Evolutionary conservation across 2,797 vertebrate species (phyloP).

Genomic region (Brachymystax lenok): DNA sequence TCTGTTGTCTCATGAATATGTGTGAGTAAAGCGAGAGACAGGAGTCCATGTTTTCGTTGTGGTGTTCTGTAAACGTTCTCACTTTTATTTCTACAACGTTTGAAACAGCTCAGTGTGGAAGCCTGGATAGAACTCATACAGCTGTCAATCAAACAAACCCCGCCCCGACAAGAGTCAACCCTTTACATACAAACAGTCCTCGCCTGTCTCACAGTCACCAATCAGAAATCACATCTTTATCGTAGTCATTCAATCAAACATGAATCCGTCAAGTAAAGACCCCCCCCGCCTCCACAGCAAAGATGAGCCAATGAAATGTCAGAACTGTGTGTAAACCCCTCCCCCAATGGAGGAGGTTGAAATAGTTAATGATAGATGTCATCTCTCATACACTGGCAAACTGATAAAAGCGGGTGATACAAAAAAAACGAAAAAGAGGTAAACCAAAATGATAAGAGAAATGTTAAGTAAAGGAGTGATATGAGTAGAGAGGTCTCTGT

Average conservation of each 20-base stretch:
- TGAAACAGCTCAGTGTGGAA: slow-evolving; percentile 78
- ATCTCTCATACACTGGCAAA: slow-evolving; percentile 32
- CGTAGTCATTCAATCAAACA: slow-evolving; percentile 53
- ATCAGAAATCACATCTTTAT: slow-evolving; percentile 40
- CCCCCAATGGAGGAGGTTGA: slow-evolving; percentile 68
- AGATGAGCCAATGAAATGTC: slow-evolving; percentile 49
- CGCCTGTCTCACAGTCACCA: slow-evolving; percentile 19
- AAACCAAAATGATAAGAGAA: slow-evolving; percentile 22
- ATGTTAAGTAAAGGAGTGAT: slow-evolving; percentile 46
- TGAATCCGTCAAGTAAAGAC: slow-evolving; percentile 35
- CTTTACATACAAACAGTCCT: slow-evolving; percentile 29
- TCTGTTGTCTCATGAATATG: background rate
- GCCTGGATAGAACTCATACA: slow-evolving; percentile 63
- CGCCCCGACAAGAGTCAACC: slow-evolving; percentile 34
- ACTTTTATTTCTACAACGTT: slow-evolving; percentile 78
- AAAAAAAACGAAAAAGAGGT: background rate
- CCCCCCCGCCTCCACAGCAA: slow-evolving; percentile 42
- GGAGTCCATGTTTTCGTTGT: slow-evolving; percentile 25
- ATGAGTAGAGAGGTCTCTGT: background rate
- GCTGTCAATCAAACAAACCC: slow-evolving; percentile 38
- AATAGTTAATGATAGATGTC: slow-evolving; percentile 52
- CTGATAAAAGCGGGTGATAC: slow-evolving; percentile 40
- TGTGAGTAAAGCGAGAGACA: slow-evolving; percentile 28
- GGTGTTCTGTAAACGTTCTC: slow-evolving; percentile 76
- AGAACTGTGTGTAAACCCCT: slow-evolving; percentile 61